A percentile compares a stretch with the other conserved stretches of the same genome.
Conservation (phyloP, 2,888 invertebrate genomes). For the Drosophila merina region DNA sequence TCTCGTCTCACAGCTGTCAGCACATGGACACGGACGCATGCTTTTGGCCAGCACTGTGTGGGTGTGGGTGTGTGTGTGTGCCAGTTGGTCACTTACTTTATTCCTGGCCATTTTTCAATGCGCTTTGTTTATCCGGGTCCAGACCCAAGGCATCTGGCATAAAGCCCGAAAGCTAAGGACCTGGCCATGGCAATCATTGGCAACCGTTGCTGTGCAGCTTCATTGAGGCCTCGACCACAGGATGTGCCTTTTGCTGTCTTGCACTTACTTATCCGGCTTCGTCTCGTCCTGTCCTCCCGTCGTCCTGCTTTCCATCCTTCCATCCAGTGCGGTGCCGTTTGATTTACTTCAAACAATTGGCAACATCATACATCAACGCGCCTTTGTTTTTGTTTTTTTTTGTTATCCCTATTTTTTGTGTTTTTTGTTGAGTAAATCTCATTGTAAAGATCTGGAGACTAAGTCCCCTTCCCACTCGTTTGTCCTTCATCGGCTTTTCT, state of each 20-base stretch:
- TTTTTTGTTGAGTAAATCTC: conserved; percentile 58
- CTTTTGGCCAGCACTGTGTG: conserved; percentile 32
- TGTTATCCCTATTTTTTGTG: conserved; percentile 30
- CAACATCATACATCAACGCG: conserved; percentile 79
- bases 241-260: conserved; percentile 58
- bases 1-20: conserved; percentile 53
- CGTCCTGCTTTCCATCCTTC: conserved; percentile 15
- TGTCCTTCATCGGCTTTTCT: conserved; percentile 9
- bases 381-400: conserved; percentile 41
- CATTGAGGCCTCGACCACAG: conserved; percentile 43
- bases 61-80: conserved; percentile 1
- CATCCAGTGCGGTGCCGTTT: conserved; percentile 52
- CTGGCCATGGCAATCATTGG: conserved; percentile 52
- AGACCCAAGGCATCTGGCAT: conserved; percentile 31
- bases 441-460: conserved; percentile 53
- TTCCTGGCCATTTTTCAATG: conserved; percentile 70
- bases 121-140: conserved; percentile 64
- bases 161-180: conserved; percentile 31
- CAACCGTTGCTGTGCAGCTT: conserved; percentile 40
- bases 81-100: conserved; percentile 48
- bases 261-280: conserved; percentile 51
- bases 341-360: conserved; percentile 79
- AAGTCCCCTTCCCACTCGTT: conserved; percentile 10
- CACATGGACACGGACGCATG: conserved; percentile 39
- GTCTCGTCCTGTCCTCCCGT: conserved; percentile 12